phyloP scores from a whole-genome alignment of 2,888 invertebrate species.

The Zaprionus obscuricornis region DNA sequence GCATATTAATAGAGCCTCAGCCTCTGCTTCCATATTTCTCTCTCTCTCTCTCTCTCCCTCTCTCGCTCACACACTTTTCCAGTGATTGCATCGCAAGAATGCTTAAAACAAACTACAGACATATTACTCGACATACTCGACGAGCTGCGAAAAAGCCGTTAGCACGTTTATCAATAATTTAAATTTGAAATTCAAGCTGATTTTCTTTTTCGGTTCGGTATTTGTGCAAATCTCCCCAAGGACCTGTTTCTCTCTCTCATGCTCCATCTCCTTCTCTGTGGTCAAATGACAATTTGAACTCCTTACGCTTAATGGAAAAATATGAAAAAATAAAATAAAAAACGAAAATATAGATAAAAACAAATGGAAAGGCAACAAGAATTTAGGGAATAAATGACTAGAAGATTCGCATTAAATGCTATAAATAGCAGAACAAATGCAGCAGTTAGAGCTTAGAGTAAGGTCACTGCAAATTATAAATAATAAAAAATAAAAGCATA shows the following conservation, averaged over 20 bases:
- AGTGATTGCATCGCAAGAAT: constrained; percentile 38
- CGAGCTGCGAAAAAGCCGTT: constrained; percentile 10
- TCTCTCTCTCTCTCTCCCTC: not conserved
- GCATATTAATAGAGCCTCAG: constrained; percentile 65
- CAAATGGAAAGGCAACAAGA: not conserved
- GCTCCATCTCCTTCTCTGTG: constrained; percentile 2
- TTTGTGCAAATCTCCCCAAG: constrained; percentile 28
- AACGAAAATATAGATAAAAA: constrained; percentile 10
- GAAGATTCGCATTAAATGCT: no score
- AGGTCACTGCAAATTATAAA: no score
- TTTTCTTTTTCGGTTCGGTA: constrained; percentile 16
- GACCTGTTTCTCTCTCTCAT: no score
- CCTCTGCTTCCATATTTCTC: not conserved
- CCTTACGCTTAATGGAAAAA: constrained; percentile 37
- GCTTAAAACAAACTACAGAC: constrained; percentile 13
- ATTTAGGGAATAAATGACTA: not conserved
- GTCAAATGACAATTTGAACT: constrained; percentile 40
- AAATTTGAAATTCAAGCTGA: constrained; percentile 53
- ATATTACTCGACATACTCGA: no score
- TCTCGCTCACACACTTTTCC: constrained; percentile 38
- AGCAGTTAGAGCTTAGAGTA: no score
- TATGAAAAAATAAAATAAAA: constrained; percentile 13
- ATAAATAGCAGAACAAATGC: no score
- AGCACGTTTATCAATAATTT: constrained; percentile 65
- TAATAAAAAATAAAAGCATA: no score